Evolutionary conservation across 2,888 invertebrate genomes (phyloP), one percentile per base, ranked within the genome.

Genomic region (Euphydryas editha): DNA sequence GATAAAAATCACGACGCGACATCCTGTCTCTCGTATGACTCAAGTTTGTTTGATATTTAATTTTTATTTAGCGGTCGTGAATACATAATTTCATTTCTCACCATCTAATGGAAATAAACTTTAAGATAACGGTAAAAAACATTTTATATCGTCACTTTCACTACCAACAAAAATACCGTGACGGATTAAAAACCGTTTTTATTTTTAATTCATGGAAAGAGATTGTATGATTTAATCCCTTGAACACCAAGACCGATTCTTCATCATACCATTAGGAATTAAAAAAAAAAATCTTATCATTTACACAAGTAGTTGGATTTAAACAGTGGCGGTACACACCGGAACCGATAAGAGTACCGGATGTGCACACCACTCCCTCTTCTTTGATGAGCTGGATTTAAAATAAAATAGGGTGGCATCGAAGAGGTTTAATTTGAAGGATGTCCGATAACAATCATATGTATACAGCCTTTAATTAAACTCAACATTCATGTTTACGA

Each of bases 271-370:
- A 57, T 10, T 21, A 18, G 36, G 39, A 62, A 57, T 61, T n/a
- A 24, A 51, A 51, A 51, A 49, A 49, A 46, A 54, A 65, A 66
- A 1, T 61, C 59, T 59, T 54, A 63, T 51, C 36, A 59, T 49
- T 58, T 47, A 72, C 37, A 56, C 54, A 62, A 71, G 75, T 79
- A 72, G 73, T 77, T 71, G 67, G 75, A 79, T 79, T 79, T 78
- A 78, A 80, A 80, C 76, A 78, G 77, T 76, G 76, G 79, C 76
- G 58, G 62, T 62, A 66, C 68, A 74, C 67, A 75, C 76, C 79
- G 82, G 82, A 81, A 82, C 74, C 75, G 82, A 82, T 81, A 81
- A 78, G 73, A 60, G 59, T 70, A 70, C 74, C 79, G 82, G 82
- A 81, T 76, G 76, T 64, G 54, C 21, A 55, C 44, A 71, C 72